phyloP scores from a whole-genome alignment of 2,888 invertebrate species.

The Dryadula phaetusa region DNA sequence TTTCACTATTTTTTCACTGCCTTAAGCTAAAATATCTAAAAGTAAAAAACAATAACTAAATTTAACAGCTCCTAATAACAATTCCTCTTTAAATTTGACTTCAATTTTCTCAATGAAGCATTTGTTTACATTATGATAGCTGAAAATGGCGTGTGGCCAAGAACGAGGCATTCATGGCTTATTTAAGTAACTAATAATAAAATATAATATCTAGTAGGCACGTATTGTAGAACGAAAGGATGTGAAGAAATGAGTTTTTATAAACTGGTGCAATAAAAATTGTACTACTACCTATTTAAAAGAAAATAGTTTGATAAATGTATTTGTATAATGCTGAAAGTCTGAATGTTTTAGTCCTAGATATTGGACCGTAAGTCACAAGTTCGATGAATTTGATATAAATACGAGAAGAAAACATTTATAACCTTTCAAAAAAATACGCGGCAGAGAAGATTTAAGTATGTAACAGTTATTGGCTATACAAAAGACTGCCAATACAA shows the following conservation, averaged over 20 bases:
- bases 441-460: no score
- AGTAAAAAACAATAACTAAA: neutral
- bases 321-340: neutral
- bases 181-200: conserved; percentile 24
- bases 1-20: neutral
- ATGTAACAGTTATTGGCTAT: no score
- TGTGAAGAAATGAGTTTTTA: conserved; percentile 2
- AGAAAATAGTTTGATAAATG: no score
- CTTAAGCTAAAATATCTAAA: no score
- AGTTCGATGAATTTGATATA: no score
- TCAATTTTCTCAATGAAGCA: conserved; percentile 11
- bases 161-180: conserved; percentile 14
- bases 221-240: conserved; percentile 8
- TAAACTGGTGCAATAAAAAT: conserved; percentile 8
- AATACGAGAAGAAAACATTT: no score
- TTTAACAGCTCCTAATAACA: neutral
- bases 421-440: no score
- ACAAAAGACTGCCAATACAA: no score
- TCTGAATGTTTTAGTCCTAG: neutral
- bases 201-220: conserved; percentile 15
- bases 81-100: neutral
- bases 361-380: no score
- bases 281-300: no score
- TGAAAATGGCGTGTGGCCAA: conserved; percentile 18
- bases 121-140: conserved; percentile 23